A percentile compares a stretch with the other conserved stretches of the same genome.
phyloP scores from a whole-genome alignment of 92 coral and sea anemone genomes.

The Parazoanthus atlanticus region DNA sequence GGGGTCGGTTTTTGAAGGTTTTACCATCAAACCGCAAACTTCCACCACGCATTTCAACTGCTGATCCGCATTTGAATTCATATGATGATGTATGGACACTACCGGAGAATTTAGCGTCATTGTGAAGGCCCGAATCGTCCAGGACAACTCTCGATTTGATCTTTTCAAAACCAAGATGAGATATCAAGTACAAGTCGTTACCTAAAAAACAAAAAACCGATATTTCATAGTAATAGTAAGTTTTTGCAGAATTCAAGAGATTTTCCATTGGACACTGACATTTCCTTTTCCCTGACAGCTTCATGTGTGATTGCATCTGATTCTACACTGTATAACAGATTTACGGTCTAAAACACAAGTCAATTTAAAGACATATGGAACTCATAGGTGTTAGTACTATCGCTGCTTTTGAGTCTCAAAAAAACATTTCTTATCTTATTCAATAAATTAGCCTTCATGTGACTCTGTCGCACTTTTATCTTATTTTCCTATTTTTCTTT shows the following conservation, averaged over 20 bases:
- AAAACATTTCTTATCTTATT: no score
- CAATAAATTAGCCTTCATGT: no score
- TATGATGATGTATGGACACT: constrained; percentile 56
- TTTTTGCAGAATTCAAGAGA: background rate
- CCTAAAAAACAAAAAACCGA: constrained; percentile 56
- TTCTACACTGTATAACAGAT: no score
- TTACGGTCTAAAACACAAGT: no score
- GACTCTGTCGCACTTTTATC: no score
- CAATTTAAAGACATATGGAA: no score
- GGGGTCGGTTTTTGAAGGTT: constrained; percentile 74
- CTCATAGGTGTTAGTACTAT: no score
- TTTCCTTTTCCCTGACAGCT: no score
- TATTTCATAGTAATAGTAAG: background rate
- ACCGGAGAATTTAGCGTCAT: constrained; percentile 70
- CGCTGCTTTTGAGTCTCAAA: no score
- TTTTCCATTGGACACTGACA: no score
- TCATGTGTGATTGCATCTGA: no score
- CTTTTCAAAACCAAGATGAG: constrained; percentile 79
- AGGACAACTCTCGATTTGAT: constrained; percentile 56
- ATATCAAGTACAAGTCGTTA: constrained; percentile 73
- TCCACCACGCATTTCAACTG: constrained; percentile 84
- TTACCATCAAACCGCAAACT: constrained; percentile 68
- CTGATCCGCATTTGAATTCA: constrained; percentile 86
- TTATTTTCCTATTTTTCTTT: no score
- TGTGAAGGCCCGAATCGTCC: constrained; percentile 84